Evolutionary conservation across 2,113 vertebrate species (phyloP), one percentile per base, ranked within the genome.

Genomic region (Carollia perspicillata): DNA sequence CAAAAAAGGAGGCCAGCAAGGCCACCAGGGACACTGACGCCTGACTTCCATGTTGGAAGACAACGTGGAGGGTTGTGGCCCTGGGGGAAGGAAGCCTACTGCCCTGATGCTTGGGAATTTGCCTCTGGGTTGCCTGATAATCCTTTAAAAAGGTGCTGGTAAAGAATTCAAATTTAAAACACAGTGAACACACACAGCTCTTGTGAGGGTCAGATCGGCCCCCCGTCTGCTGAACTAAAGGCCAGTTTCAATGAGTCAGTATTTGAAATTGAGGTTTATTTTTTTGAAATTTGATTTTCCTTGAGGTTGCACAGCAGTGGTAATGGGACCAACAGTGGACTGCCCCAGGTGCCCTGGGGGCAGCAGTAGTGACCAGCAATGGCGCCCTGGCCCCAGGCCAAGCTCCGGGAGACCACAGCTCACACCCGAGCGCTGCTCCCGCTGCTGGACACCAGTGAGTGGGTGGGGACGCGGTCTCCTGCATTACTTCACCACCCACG

Each of bases 11-110:
- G 68, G 33, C 58, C 22, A 20, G 35, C 2, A 2, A 1, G 2
- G 78, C 17, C 4, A 26, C 53, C 65, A 8, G 13, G 35, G 47
- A 23, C 58, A 22, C 0, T 0, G 20, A 35, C 11, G 0, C 16
- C 14, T 3, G 23, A 11, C 13, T 18, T 49, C 14, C 20, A 9
- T 0, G 20, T 0, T 6, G 47, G n/a, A 30, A 33, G 20, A 37
- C 3, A 30, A 16, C 3, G 3, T 5, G 1, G 44, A 60, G 51
- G 37, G n/a, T 0, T 7, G 17, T 11, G 5, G 20, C 14, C 30
- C 28, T 6, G 22, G 47, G 49, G 55, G 68, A 40, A 4, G 10
- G 22, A 23, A 44, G 42, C 22, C 72, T 35, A 20, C 16, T 4
- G 9, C 51, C n/a, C 44, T 47, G 7, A 66, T 12, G 33, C 28